Conservation (phyloP, 2,113 vertebrate genomes). For the Sarotherodon lohbergeri region DNA sequence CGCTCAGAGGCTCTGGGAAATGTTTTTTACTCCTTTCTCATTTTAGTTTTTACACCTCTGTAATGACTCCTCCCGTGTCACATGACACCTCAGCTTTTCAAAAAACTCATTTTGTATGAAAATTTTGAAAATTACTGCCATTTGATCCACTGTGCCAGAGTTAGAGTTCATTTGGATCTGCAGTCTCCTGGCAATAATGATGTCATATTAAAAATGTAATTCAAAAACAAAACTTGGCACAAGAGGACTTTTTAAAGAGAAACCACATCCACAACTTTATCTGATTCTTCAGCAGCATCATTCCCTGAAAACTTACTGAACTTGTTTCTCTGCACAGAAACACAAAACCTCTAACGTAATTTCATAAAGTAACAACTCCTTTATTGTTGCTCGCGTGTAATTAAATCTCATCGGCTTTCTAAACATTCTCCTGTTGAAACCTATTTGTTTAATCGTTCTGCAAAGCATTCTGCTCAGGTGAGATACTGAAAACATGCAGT, state of each 20-base stretch:
- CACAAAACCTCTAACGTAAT: background rate
- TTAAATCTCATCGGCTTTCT: background rate
- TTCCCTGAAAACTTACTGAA: background rate
- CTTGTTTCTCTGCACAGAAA: background rate
- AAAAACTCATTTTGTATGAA: background rate
- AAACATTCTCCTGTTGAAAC: background rate
- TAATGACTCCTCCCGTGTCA: background rate
- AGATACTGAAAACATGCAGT: background rate
- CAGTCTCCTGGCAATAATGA: background rate
- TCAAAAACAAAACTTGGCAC: background rate
- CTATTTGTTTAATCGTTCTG: background rate
- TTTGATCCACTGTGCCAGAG: background rate
- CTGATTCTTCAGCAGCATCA: background rate
- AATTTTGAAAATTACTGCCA: background rate
- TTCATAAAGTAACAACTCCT: background rate
- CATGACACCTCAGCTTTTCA: background rate
- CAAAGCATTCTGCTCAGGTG: background rate
- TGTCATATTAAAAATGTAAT: background rate
- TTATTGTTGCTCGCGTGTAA: background rate
- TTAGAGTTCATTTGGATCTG: rapidly evolving
- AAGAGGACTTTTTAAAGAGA: background rate
- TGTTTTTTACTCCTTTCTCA: background rate
- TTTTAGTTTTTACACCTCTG: rapidly evolving
- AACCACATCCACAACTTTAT: background rate
- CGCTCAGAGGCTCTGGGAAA: background rate